Evolutionary conservation across 1,140 invertebrate species (phyloP).

Genomic region (Drosophila grimshawi): DNA sequence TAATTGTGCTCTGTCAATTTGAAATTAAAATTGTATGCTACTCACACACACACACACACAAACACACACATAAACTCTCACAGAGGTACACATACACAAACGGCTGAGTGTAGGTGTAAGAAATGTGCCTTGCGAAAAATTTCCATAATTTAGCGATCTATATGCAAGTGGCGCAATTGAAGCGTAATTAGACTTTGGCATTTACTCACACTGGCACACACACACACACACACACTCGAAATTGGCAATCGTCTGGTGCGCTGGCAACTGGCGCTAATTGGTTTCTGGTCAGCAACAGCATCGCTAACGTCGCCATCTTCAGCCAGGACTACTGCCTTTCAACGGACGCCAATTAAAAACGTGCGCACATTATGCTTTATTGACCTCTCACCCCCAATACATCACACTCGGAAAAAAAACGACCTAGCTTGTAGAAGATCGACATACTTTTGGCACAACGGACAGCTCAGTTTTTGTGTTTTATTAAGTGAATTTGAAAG

Average conservation of each 20-base stretch:
- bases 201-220: slow-evolving; percentile 48
- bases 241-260: slow-evolving; percentile 56
- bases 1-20: slow-evolving; percentile 80
- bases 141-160: slow-evolving; percentile 84
- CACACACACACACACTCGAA: slow-evolving; percentile 32
- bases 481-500: too few relatives aligned
- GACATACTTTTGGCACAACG: too few relatives aligned
- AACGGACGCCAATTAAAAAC: slow-evolving; percentile 80
- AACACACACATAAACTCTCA: slow-evolving; percentile 10
- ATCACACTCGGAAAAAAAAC: too few relatives aligned
- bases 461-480: too few relatives aligned
- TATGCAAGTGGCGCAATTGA: slow-evolving; percentile 84
- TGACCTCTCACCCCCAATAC: slow-evolving; percentile 55
- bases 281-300: slow-evolving; percentile 71
- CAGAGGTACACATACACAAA: slow-evolving; percentile 10
- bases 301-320: slow-evolving; percentile 40
- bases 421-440: too few relatives aligned
- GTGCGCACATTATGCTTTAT: slow-evolving; percentile 83
- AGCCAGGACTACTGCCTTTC: slow-evolving; percentile 50
- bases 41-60: slow-evolving; percentile 27
- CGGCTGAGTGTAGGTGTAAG: slow-evolving; percentile 42
- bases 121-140: slow-evolving; percentile 82
- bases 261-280: slow-evolving; percentile 73
- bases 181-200: slow-evolving; percentile 83
- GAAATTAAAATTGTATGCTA: slow-evolving; percentile 74